phyloP scores from a whole-genome alignment of 1,140 invertebrate genomes.

The Trichoplusia ni region DNA sequence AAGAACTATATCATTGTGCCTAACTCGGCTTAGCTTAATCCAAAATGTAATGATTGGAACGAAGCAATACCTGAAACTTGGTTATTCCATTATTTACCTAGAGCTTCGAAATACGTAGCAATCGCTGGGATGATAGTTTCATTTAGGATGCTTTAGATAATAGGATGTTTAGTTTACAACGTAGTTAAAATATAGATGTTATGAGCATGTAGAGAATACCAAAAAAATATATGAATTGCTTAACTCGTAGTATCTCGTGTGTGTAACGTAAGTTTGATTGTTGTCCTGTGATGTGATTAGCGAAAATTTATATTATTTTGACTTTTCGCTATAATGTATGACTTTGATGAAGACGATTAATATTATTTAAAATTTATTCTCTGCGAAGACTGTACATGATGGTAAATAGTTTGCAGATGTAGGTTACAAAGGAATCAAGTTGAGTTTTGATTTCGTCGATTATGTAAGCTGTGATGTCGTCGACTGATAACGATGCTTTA shows the following conservation, averaged over 20 bases:
- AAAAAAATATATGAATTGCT: slow-evolving; percentile 30
- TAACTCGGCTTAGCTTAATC: slow-evolving; percentile 13
- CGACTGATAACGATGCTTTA: slow-evolving; percentile 77
- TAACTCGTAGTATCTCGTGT: slow-evolving; percentile 18
- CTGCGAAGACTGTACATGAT: slow-evolving; percentile 19
- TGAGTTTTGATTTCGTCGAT: slow-evolving; percentile 64
- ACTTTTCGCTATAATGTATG: slow-evolving; percentile 15
- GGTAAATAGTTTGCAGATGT: slow-evolving; percentile 31
- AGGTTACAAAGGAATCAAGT: slow-evolving; percentile 31
- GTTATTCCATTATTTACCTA: slow-evolving; percentile 16
- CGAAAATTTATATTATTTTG: slow-evolving; percentile 24
- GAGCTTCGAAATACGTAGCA: neutral
- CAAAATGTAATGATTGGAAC: neutral
- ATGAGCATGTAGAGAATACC: slow-evolving; percentile 24
- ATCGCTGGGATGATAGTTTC: slow-evolving; percentile 14
- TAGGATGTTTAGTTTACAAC: slow-evolving; percentile 16
- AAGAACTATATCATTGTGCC: slow-evolving; percentile 6
- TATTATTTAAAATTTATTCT: slow-evolving; percentile 25
- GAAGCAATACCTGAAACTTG: neutral
- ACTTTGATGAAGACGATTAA: slow-evolving; percentile 7
- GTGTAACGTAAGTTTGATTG: slow-evolving; percentile 24
- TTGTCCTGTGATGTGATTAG: slow-evolving; percentile 24
- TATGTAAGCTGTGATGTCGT: slow-evolving; percentile 73
- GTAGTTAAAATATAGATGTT: slow-evolving; percentile 14
- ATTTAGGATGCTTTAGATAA: slow-evolving; percentile 22